Percentiles rank a stretch among this genome's conserved stretches.
These are phyloP conservation scores for Cantharis rufa DNA, from an alignment of 2,888 invertebrate species.

Conservation along the genomic window DNA sequence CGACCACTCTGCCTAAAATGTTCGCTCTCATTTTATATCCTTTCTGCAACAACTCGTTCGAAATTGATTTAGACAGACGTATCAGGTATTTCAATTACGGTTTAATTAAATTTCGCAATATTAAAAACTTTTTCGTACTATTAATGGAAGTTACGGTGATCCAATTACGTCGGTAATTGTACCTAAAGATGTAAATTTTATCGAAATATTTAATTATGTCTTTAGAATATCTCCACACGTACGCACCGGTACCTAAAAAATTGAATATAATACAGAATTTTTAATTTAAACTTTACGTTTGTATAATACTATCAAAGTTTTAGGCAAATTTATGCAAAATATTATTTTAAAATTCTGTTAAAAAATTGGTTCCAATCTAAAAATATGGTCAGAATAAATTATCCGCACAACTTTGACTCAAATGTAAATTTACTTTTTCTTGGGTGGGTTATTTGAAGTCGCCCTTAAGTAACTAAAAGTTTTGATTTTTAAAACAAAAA, in stretches of 20 bases:
- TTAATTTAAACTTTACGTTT: not conserved
- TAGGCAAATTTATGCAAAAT: not conserved
- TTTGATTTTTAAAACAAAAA: not conserved
- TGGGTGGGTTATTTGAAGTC: not conserved
- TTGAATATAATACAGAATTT: not conserved
- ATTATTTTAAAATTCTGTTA: not conserved
- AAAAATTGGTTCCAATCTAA: not conserved
- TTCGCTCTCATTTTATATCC: constrained; percentile 24
- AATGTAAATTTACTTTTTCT: not conserved
- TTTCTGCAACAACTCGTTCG: constrained; percentile 26
- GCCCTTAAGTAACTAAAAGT: not conserved
- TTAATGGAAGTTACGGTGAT: constrained; percentile 6
- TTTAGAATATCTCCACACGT: not conserved
- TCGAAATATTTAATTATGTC: not conserved
- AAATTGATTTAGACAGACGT: constrained; percentile 34
- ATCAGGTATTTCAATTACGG: constrained; percentile 34
- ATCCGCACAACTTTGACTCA: not conserved
- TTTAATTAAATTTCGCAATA: constrained; percentile 32
- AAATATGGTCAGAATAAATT: not conserved
- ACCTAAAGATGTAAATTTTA: not conserved
- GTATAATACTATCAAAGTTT: not conserved
- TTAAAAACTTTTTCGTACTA: constrained; percentile 5
- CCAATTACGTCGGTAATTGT: not conserved
- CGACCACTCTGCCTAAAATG: constrained; percentile 10
- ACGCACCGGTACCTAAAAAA: not conserved